phyloP scores from a whole-genome alignment of 2,797 vertebrate species.

The Poeciliopsis paucimaculata region DNA sequence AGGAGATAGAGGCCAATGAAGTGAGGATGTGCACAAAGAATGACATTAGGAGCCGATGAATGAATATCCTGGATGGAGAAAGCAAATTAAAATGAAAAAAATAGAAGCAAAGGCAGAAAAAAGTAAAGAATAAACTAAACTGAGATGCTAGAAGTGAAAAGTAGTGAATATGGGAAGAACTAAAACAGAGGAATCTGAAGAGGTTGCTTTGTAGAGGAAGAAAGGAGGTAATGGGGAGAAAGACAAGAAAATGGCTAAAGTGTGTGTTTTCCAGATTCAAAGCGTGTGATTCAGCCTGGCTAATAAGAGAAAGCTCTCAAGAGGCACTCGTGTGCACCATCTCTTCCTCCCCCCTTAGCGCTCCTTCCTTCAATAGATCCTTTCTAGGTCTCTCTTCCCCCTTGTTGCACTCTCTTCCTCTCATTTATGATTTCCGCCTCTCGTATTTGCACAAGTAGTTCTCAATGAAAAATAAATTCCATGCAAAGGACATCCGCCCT shows the following conservation, averaged over 20 bases:
- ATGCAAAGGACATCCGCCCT: conserved; percentile 67
- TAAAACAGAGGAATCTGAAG: conserved; percentile 57
- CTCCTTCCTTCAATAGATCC: conserved; percentile 63
- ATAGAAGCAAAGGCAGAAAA: conserved; percentile 37
- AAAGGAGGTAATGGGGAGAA: conserved; percentile 31
- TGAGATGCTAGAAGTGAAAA: conserved; percentile 38
- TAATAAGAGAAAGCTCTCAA: conserved; percentile 78
- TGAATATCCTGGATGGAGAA: conserved; percentile 27
- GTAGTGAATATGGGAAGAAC: conserved; percentile 44
- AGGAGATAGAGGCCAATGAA: conserved; percentile 21
- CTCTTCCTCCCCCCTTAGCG: conserved; percentile 57
- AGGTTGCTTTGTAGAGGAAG: conserved; percentile 17
- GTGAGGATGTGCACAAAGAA: conserved; percentile 17
- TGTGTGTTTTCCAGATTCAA: conserved; percentile 65
- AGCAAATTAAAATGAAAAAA: conserved; percentile 35
- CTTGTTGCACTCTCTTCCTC: conserved; percentile 61
- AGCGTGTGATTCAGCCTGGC: conserved; percentile 66
- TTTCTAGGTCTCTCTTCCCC: conserved; percentile 58
- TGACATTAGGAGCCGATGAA: conserved; percentile 12
- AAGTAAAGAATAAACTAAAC: conserved; percentile 25
- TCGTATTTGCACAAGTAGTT: conserved; percentile 78
- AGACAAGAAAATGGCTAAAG: conserved; percentile 46
- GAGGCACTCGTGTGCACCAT: conserved; percentile 71
- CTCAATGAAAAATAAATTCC: conserved; percentile 77
- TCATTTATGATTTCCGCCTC: conserved; percentile 73